Evolutionary conservation across 2,888 invertebrate species (phyloP).

Genomic region (Acleris sparsana): DNA sequence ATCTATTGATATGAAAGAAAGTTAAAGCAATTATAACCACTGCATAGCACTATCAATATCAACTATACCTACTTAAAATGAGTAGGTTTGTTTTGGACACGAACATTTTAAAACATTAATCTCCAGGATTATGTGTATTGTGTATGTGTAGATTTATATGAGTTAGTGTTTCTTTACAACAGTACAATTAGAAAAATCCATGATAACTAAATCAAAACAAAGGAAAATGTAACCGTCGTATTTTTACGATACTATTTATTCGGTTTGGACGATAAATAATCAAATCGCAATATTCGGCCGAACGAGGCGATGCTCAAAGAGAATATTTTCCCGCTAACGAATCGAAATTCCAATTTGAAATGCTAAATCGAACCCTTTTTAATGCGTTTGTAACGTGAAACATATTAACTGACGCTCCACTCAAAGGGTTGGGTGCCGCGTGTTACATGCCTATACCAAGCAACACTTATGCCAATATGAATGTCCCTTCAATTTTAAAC

Average conservation of each 20-base stretch:
- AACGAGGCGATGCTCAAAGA: constrained; percentile 18
- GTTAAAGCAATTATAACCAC: too few relatives aligned
- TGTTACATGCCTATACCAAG: not conserved
- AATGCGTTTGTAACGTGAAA: constrained; percentile 11
- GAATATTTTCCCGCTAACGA: constrained; percentile 24
- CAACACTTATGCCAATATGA: not conserved
- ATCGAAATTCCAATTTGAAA: constrained; percentile 21
- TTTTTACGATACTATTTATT: not conserved
- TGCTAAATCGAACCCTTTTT: constrained; percentile 24
- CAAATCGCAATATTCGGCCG: constrained; percentile 18
- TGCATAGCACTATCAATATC: too few relatives aligned
- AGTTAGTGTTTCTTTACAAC: not conserved
- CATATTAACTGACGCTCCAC: constrained; percentile 2
- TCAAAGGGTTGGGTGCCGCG: not conserved
- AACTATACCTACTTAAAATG: too few relatives aligned
- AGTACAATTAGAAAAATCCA: not conserved
- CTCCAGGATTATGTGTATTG: too few relatives aligned
- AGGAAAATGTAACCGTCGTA: not conserved
- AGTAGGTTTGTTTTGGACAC: too few relatives aligned
- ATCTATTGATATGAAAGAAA: too few relatives aligned
- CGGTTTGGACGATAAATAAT: constrained; percentile 27
- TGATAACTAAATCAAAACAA: not conserved
- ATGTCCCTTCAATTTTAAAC: not conserved
- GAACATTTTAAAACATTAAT: too few relatives aligned
- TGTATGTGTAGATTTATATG: too few relatives aligned